phyloP scores from a whole-genome alignment of 1,140 invertebrate genomes.

The Drosophila sproati region DNA sequence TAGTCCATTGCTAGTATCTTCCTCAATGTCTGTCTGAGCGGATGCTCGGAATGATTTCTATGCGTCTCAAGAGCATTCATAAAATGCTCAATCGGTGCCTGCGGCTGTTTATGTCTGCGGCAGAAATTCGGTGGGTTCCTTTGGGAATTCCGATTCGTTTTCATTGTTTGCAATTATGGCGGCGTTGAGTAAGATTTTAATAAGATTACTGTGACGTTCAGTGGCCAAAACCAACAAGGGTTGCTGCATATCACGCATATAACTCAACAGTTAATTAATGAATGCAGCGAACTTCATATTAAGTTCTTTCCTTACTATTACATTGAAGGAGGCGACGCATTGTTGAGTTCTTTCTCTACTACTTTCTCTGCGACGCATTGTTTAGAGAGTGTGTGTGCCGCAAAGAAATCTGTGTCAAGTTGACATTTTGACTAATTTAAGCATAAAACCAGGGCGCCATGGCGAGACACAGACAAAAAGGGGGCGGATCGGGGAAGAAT shows the following conservation, averaged over 20 bases:
- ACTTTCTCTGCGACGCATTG: constrained; percentile 47
- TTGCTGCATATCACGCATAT: background rate
- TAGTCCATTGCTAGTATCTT: background rate
- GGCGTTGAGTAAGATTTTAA: constrained; percentile 31
- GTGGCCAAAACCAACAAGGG: constrained; percentile 20
- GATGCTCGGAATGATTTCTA: constrained; percentile 31
- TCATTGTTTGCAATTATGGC: constrained; percentile 32
- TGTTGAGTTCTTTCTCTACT: background rate
- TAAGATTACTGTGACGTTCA: constrained; percentile 34
- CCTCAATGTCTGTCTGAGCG: background rate
- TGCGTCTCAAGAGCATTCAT: background rate
- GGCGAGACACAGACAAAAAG: constrained; percentile 3
- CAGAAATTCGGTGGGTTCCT: constrained; percentile 13
- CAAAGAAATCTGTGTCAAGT: constrained; percentile 77
- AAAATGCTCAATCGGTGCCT: constrained; percentile 18
- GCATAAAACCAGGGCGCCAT: constrained; percentile 36
- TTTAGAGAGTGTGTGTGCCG: constrained; percentile 30
- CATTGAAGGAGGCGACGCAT: too few species aligned
- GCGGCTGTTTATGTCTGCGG: constrained; percentile 3
- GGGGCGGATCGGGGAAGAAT: constrained; percentile 3
- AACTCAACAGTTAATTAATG: constrained; percentile 4
- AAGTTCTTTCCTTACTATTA: constrained; percentile 1
- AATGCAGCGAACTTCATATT: constrained; percentile 1
- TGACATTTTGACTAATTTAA: constrained; percentile 83
- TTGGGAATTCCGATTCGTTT: constrained; percentile 22